Conservation (phyloP, 1,140 invertebrate species). For the Coboldia fuscipes region DNA sequence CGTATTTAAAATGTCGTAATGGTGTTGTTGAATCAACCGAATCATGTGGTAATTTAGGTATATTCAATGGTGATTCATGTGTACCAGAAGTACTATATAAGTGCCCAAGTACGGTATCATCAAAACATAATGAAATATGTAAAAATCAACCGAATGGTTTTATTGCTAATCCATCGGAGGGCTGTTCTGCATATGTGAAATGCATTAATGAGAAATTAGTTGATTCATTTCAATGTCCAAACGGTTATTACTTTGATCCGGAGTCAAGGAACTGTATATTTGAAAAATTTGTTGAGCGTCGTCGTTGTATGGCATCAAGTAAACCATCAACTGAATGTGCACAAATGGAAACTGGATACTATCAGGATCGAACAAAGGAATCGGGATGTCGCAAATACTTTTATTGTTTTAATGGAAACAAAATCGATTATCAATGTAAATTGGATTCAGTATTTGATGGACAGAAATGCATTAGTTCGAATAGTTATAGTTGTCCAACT, state of each 20-base stretch:
- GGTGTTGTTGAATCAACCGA: constrained; percentile 6
- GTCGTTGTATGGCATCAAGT: background rate
- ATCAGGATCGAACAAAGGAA: constrained; percentile 20
- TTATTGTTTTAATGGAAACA: constrained; percentile 22
- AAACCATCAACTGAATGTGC: constrained; percentile 19
- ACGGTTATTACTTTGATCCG: constrained; percentile 5
- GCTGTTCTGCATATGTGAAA: constrained; percentile 4
- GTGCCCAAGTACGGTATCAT: constrained; percentile 11
- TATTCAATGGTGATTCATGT: constrained; percentile 21
- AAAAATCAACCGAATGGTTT: constrained; percentile 6
- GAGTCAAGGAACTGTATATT: constrained; percentile 2
- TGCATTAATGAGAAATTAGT: constrained; percentile 3
- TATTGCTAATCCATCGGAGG: constrained; percentile 4
- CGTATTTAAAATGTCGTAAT: constrained; percentile 13
- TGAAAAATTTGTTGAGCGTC: constrained; percentile 1
- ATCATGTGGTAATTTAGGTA: constrained; percentile 11
- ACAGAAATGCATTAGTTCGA: constrained; percentile 18
- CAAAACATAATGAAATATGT: constrained; percentile 12
- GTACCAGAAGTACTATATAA: constrained; percentile 7
- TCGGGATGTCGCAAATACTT: constrained; percentile 27
- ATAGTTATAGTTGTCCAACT: constrained; percentile 22
- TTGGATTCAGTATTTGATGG: constrained; percentile 26
- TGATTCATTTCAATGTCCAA: constrained; percentile 3
- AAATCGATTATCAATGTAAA: constrained; percentile 22
- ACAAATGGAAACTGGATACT: constrained; percentile 23